Percentiles rank a stretch among this genome's conserved stretches.
These are phyloP conservation scores for Trematomus loennbergii DNA, from an alignment of 2,113 vertebrate species.

Conservation along the genomic window DNA sequence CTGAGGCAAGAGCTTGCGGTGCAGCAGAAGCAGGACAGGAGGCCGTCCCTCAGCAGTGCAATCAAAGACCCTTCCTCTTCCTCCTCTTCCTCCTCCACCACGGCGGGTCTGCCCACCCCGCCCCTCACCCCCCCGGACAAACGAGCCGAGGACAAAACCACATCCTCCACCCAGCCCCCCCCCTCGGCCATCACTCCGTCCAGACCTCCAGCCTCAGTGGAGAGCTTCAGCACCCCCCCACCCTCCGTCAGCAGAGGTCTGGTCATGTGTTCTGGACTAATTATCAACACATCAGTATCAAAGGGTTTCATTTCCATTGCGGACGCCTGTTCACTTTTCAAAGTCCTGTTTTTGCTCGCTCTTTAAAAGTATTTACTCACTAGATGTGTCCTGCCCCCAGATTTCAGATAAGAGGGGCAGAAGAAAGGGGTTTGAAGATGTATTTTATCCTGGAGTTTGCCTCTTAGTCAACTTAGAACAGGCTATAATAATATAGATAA, in stretches of 20 bases:
- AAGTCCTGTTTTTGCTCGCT: no score
- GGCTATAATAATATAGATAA: no score
- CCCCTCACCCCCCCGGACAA: slow-evolving; percentile 51
- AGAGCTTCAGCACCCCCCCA: slow-evolving; percentile 74
- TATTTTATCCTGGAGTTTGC: no score
- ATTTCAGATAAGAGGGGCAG: no score
- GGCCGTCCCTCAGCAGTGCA: slow-evolving; percentile 59
- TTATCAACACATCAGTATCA: no score
- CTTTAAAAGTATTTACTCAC: no score
- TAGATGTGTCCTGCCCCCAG: no score
- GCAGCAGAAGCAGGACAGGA: slow-evolving; percentile 93
- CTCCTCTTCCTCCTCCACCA: slow-evolving; percentile 10
- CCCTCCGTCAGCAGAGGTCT: slow-evolving; percentile 82
- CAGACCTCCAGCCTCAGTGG: slow-evolving; percentile 45
- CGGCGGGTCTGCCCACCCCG: slow-evolving; percentile 37
- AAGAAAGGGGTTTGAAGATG: no score
- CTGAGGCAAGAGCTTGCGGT: slow-evolving; percentile 94
- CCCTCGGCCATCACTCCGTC: slow-evolving; percentile 78
- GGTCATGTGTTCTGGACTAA: neutral
- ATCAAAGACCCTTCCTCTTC: slow-evolving; percentile 68
- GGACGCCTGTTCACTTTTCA: no score
- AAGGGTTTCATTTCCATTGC: no score
- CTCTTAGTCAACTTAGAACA: no score
- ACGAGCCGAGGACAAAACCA: slow-evolving; percentile 38
- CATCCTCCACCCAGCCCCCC: slow-evolving; percentile 57